Evolutionary conservation across 2,888 invertebrate genomes (phyloP).

Genomic region (Ennomos erosarius): DNA sequence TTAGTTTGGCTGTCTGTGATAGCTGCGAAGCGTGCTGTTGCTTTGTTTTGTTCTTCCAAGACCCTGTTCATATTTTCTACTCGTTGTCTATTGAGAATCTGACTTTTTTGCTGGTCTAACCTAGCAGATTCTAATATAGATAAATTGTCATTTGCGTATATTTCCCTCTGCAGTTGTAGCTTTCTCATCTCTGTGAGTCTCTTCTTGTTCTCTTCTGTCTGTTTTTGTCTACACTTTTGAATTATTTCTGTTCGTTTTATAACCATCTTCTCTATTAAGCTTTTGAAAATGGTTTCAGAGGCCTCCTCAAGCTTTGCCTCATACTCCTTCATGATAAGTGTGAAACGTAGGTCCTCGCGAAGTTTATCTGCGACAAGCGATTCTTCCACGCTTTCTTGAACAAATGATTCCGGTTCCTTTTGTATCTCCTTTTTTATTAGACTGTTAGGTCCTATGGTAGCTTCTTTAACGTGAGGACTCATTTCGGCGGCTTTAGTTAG

Average conservation of each 20-base stretch:
- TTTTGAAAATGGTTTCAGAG: conserved; percentile 61
- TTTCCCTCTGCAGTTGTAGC: conserved; percentile 70
- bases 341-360: conserved; percentile 65
- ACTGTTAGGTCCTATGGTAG: conserved; percentile 69
- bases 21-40: conserved; percentile 77
- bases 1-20: conserved; percentile 85
- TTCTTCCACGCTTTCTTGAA: conserved; percentile 47
- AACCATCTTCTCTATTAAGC: conserved; percentile 69
- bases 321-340: conserved; percentile 66
- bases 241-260: conserved; percentile 64
- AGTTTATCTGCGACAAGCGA: conserved; percentile 65
- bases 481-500: conserved; percentile 85
- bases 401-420: conserved; percentile 29
- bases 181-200: conserved; percentile 75
- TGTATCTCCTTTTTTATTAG: conserved; percentile 49
- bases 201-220: conserved; percentile 66
- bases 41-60: conserved; percentile 80
- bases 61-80: conserved; percentile 80
- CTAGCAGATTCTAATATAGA: conserved; percentile 69
- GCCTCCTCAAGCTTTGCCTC: conserved; percentile 63
- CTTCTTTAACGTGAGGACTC: conserved; percentile 77
- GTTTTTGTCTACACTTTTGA: conserved; percentile 62
- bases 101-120: conserved; percentile 80
- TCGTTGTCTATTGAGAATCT: conserved; percentile 69
- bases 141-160: conserved; percentile 82